Evolutionary conservation across 2,888 invertebrate species (phyloP), one percentile per base, ranked within the genome.

Genomic region (Drosophila parthenogenetica): DNA sequence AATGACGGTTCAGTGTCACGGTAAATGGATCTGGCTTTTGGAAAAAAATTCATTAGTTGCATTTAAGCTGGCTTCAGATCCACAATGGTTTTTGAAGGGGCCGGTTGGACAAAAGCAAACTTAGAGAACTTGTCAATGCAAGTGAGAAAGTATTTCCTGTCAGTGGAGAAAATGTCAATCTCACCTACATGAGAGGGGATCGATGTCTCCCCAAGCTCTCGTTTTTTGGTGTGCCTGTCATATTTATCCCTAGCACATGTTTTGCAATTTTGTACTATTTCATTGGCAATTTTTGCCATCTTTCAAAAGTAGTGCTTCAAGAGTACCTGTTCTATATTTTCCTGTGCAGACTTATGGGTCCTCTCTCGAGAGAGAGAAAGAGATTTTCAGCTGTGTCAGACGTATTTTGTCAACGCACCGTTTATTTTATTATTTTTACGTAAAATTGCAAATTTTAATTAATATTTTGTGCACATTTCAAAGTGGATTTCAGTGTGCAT

Each of bases 241-340:
- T 29, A 37, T 29, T 29, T 29, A 29, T 2, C 17, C 43, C 22
- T 45, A 22, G 45, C 19, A 17, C 54, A 54, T 32, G 43, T 54
- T 17, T 29, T 58, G 16, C 50, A 51, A 17, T 40, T 51, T 14
- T 14, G 14, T 4, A 59, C 42, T 10, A 50, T 59, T 50, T 59
- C 42, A 19, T 22, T 50, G 14, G 59, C 50, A 1, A 60, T 19
- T 43, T 35, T 51, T 8, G 43, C 42, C 59, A 60, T 60, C 29
- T 43, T 60, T 19, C 50, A 50, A 22, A 50, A 60, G 42, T 43
- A 60, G 43, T 60, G 50, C 35, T 60, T 50, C 19, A 42, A 43
- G 43, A 60, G 50, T 22, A 51, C 50, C 43, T 58, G 48, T 29
- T 58, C 48, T 13, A 60, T 10, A 45, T 48, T 58, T 40, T 58